Conservation (phyloP, 2,113 vertebrate genomes). For the Himantopus leucocephalus region DNA sequence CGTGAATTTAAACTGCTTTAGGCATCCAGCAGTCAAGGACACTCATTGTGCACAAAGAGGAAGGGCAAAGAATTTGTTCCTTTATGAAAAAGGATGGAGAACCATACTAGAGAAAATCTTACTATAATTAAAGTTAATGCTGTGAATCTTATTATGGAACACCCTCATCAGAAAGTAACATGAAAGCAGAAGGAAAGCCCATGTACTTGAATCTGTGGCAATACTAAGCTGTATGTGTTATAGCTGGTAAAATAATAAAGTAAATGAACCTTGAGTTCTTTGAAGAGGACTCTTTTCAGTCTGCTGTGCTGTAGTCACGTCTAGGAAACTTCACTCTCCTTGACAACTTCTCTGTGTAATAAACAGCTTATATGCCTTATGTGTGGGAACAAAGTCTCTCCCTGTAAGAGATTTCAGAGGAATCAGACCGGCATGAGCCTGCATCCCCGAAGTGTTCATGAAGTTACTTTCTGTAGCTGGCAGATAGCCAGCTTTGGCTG, state of each 20-base stretch:
- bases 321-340: neutral
- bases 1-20: neutral
- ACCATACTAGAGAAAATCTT: neutral
- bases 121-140: neutral
- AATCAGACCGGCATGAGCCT: neutral
- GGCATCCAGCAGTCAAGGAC: neutral
- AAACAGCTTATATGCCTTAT: neutral
- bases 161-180: neutral
- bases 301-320: neutral
- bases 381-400: neutral
- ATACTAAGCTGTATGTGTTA: neutral
- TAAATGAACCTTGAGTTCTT: constrained; percentile 5
- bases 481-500: neutral
- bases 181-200: neutral
- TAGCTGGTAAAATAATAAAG: neutral
- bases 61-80: neutral
- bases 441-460: neutral
- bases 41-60: neutral
- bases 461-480: constrained; percentile 16
- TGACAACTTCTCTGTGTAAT: constrained; percentile 5
- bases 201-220: neutral
- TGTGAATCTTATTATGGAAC: neutral
- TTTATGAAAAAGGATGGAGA: neutral
- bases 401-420: neutral
- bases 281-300: neutral